Evolutionary conservation across 2,113 vertebrate genomes (phyloP).

Genomic region (Ondatra zibethicus): DNA sequence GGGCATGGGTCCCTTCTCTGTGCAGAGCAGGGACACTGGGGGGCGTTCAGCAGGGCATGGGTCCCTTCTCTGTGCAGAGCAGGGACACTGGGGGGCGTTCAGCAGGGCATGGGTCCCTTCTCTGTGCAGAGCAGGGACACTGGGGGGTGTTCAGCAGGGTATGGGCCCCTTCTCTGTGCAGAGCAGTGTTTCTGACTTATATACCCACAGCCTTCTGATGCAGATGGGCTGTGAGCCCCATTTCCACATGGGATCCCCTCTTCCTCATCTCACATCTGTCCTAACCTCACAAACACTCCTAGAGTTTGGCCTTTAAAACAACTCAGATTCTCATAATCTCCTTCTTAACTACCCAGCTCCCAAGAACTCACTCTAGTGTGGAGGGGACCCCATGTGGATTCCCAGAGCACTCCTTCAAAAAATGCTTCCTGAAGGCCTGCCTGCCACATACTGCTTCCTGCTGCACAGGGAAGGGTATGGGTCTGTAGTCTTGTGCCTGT

Average conservation of each 20-base stretch:
- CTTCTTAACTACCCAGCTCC: not conserved
- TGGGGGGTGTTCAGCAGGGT: accelerated
- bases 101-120: too few relatives aligned
- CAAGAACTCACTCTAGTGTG: not conserved
- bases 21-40: too few relatives aligned
- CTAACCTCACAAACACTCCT: too few relatives aligned
- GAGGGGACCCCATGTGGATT: not conserved
- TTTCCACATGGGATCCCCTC: accelerated
- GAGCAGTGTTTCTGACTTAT: not conserved
- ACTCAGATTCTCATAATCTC: too few relatives aligned
- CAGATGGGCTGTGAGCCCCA: not conserved
- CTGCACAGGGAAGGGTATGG: not conserved
- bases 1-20: too few relatives aligned
- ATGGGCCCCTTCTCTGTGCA: too few relatives aligned
- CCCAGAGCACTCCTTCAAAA: too few relatives aligned
- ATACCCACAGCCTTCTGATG: not conserved
- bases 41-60: accelerated
- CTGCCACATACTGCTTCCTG: not conserved
- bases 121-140: too few relatives aligned
- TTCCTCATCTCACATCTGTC: too few relatives aligned
- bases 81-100: too few relatives aligned
- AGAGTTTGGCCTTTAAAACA: not conserved
- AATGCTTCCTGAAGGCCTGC: not conserved
- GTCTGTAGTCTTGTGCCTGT: not conserved
- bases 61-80: too few relatives aligned